Conservation (phyloP, 1,140 invertebrate species). For the Zaprionus ghesquierei region DNA sequence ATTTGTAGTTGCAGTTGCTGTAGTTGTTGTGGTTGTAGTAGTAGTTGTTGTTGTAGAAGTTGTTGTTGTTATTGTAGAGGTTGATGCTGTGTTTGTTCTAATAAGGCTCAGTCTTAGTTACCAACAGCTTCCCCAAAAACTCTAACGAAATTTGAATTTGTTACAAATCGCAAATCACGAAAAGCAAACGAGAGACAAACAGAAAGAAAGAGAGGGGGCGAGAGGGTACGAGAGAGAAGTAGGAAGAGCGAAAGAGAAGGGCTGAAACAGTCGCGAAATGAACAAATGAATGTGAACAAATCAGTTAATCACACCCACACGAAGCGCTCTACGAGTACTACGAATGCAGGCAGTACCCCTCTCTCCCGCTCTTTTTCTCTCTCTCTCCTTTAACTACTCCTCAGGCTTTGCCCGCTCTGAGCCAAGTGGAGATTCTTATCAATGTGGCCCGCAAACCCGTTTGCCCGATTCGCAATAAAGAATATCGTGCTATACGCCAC, state of each 20-base stretch:
- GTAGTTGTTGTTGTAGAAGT: background rate
- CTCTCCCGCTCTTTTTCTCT: conserved; percentile 6
- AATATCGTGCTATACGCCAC: conserved; percentile 79
- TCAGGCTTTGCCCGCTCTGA: conserved; percentile 10
- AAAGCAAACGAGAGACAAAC: conserved; percentile 25
- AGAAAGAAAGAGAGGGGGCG: background rate
- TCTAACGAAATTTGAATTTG: conserved; percentile 72
- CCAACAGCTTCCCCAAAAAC: background rate
- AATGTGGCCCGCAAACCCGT: conserved; percentile 36
- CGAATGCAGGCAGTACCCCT: conserved; percentile 5
- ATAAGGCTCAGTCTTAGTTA: conserved; percentile 23
- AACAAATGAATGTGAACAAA: conserved; percentile 82
- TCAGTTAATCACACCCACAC: conserved; percentile 82
- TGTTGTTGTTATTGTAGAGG: background rate
- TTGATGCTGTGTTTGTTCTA: conserved; percentile 18
- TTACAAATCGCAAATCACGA: conserved; percentile 82
- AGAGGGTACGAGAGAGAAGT: background rate
- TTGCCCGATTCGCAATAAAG: conserved; percentile 71
- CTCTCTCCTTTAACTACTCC: background rate
- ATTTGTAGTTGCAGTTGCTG: background rate
- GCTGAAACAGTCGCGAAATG: conserved; percentile 60
- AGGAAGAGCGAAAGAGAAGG: conserved; percentile 5
- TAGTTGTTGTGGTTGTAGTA: background rate
- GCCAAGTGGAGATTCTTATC: conserved; percentile 67
- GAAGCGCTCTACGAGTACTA: conserved; percentile 24